Base-by-base conservation (phyloP, 1,140 invertebrate species). In the Teleogryllus occipitalis region DNA sequence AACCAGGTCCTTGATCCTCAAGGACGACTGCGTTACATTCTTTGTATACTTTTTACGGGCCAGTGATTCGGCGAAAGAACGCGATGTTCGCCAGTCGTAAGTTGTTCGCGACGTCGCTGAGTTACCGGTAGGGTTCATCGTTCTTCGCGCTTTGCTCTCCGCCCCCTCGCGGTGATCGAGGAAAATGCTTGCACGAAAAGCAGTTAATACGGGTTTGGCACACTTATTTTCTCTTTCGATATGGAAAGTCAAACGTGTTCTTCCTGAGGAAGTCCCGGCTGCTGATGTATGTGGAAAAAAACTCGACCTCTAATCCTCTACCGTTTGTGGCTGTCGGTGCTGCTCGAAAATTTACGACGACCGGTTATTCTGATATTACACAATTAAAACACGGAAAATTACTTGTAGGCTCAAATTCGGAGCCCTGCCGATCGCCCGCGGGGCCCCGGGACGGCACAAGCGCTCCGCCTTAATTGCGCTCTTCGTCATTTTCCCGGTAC, bases 371-470 rank as follows among this genome's bases (percentile, higher is more conserved):
- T 18, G 54, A 65, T 65, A 18, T 65, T 65, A 65, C 54, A 65
- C 54, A 65, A 65, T 65, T 65, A 65, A 65, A 65, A 65, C 54
- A 65, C 27, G 27, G 54, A 65, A 65, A 65, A 65, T 65, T 65
- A 7, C 54, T 65, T 18, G 10, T 65, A 10, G 54, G 10, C 54
- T 65, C 10, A 7, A 65, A 14, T 65, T 65, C 18, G 54, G 54
- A 18, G 54, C 54, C 54, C 54, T 65, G 54, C 27, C 27, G 27
- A 1, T 39, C 27, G 27, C 27, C 27, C 27, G 27, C 1, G 27
- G 27, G 27, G 27, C 1, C 27, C 27, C 27, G 18, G 54, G 18
- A 18, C 10, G 18, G 54, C 54, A 18, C 18, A 10, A 65, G 10
- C 54, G 54, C 54, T 18, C 54, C 54, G 54, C 54, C 54, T 65